Base-by-base conservation (phyloP, 2,888 invertebrate genomes). In the Flabesymbios commensalis region DNA sequence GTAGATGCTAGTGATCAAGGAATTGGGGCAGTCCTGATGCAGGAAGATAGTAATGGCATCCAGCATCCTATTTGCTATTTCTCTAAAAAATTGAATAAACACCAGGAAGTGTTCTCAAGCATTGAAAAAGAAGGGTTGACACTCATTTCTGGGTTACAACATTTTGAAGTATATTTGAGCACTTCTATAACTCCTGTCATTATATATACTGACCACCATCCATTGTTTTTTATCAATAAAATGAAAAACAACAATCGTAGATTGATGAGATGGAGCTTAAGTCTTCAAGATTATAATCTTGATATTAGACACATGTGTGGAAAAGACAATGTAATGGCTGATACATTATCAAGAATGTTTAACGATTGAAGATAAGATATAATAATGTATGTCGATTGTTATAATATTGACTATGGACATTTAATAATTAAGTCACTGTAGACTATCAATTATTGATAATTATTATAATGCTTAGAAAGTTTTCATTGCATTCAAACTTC, bases 91-190 rank as follows among this genome's bases (percentile, higher is more conserved):
- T n/a, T 24, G 19, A 49, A 39, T 57, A n/a, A n/a, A n/a, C n/a
- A n/a, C n/a, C n/a, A n/a, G n/a, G n/a, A n/a, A n/a, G n/a, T n/a
- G n/a, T 57, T 31, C 29, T 59, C 60, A 7, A 59, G 57, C 17
- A 59, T 59, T 29, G 60, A 59, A 29, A 59, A 59, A 28, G 60
- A 59, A 33, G 19, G 24, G 47, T 57, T 59, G 59, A 26, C 45
- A 19, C 19, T 59, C 32, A 19, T 59, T 3, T 24, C 59, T 4
- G 42, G 45, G 41, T n/a, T 59, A 24, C 60, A 59, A 33, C 60
- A 59, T 32, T 59, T 57, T 42, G 56, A 59, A 14, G 56, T 59
- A 14, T 59, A 59, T 45, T 36, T 56, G 7, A n/a, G n/a, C n/a
- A 10, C 31, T 17, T 17, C 22, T 14, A 17, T 10, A 7, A 10